These are phyloP conservation scores for Marmota flaviventris DNA, from an alignment of 2,113 vertebrate genomes.

Conservation along the genomic window DNA sequence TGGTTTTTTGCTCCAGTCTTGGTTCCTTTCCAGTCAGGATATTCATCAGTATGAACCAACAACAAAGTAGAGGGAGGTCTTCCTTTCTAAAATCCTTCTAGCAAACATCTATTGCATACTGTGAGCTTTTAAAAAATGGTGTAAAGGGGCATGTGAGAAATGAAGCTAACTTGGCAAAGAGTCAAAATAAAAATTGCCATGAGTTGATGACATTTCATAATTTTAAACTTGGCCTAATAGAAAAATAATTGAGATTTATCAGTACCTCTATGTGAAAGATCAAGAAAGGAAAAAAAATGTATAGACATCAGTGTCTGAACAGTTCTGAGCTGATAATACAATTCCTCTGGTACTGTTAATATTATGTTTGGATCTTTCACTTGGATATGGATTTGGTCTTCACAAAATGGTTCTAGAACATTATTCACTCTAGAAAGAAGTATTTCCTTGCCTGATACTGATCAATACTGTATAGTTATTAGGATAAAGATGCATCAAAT, in stretches of 20 bases:
- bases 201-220: slow-evolving; percentile 44
- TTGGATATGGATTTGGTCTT: neutral
- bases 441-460: neutral
- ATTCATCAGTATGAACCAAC: neutral
- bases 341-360: neutral
- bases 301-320: neutral
- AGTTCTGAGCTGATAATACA: neutral
- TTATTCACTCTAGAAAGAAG: slow-evolving; percentile 25
- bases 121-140: neutral
- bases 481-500: slow-evolving; percentile 40
- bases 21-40: neutral
- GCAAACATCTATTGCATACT: neutral
- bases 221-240: slow-evolving; percentile 35
- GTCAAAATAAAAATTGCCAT: neutral
- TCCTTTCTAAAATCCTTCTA: neutral
- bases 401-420: neutral
- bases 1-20: neutral
- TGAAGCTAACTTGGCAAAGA: neutral
- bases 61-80: neutral
- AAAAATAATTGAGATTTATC: slow-evolving; percentile 22
- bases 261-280: neutral
- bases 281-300: neutral
- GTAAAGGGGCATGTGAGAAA: slow-evolving; percentile 16
- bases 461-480: neutral
- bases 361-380: neutral